Evolutionary conservation across 1,140 invertebrate genomes (phyloP), one percentile per base, ranked within the genome.

Genomic region (Zeugodacus cucurbitae): DNA sequence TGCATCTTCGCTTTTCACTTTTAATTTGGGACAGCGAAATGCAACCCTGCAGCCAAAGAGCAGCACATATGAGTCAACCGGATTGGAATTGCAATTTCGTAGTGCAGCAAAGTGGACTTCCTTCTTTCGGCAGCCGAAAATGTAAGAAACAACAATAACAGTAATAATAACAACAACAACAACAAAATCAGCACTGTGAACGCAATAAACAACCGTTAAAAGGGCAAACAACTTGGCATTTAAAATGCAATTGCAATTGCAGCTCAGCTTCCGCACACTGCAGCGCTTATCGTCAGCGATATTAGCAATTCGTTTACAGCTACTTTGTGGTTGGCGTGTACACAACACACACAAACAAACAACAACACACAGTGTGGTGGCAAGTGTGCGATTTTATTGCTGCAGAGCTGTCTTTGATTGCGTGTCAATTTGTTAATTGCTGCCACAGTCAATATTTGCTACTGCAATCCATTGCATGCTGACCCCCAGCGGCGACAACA

Each of bases 381-480:
- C 67, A 74, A 41, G 17, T 74, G 34, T 7, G 64, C 29, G 26
- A 34, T 82, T 82, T 82, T 82, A 82, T 48, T 82, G 41, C 74
- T 48, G 17, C 41, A n/a, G 34, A 82, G 74, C 74, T 82, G 74
- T 48, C 74, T 48, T 82, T 82, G 74, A 82, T 82, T 82, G 41
- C 74, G 74, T 82, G 67, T 82, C 74, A 82, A 82, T 82, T 82
- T 82, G 74, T 82, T 82, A 82, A 82, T 82, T 82, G 74, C 74
- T 82, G 37, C 41, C 74, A 82, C 41, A 48, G 74, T 82, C 74
- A 82, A 82, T 82, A 82, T 82, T 82, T 82, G 74, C 74, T 48
- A 34, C 74, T 48, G 74, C 37, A 82, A 82, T 82, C 44, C 74
- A 82, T 82, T 82, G 74, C 74, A 82, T 48, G 74, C 37, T 82